phyloP scores from a whole-genome alignment of 1,140 invertebrate genomes.

The Sminthurides bifidus region DNA sequence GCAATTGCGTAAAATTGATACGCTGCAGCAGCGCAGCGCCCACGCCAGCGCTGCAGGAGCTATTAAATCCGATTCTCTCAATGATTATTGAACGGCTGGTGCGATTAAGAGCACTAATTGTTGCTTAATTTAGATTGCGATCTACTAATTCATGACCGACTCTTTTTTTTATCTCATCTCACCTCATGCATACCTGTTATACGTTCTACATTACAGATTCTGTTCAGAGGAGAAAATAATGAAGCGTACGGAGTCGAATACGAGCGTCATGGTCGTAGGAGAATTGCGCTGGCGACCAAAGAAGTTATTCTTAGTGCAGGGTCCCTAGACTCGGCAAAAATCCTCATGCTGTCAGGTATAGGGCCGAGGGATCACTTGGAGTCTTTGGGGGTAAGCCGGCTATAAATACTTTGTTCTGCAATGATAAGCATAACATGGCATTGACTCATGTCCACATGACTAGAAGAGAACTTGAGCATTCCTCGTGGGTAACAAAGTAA shows the following conservation, averaged over 20 bases:
- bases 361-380: constrained; percentile 18
- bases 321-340: constrained; percentile 24
- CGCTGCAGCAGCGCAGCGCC: too few relatives aligned
- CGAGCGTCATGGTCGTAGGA: constrained; percentile 18
- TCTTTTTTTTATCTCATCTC: too few relatives aligned
- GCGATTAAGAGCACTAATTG: too few relatives aligned
- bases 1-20: too few relatives aligned
- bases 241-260: constrained; percentile 32
- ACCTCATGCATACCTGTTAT: too few relatives aligned
- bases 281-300: constrained; percentile 28
- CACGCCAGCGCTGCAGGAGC: too few relatives aligned
- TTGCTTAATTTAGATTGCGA: too few relatives aligned
- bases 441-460: too few relatives aligned
- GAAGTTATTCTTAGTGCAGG: constrained; percentile 31
- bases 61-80: too few relatives aligned
- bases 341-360: constrained; percentile 26
- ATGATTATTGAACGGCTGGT: too few relatives aligned
- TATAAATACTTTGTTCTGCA: not conserved
- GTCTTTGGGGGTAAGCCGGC: constrained; percentile 14
- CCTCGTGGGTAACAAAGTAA: not conserved
- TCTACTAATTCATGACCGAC: too few relatives aligned
- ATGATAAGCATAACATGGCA: not conserved
- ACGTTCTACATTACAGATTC: constrained; percentile 10
- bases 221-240: constrained; percentile 28
- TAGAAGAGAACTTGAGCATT: too few relatives aligned